phyloP scores from a whole-genome alignment of 2,113 vertebrate genomes.

The Eptesicus fuscus region DNA sequence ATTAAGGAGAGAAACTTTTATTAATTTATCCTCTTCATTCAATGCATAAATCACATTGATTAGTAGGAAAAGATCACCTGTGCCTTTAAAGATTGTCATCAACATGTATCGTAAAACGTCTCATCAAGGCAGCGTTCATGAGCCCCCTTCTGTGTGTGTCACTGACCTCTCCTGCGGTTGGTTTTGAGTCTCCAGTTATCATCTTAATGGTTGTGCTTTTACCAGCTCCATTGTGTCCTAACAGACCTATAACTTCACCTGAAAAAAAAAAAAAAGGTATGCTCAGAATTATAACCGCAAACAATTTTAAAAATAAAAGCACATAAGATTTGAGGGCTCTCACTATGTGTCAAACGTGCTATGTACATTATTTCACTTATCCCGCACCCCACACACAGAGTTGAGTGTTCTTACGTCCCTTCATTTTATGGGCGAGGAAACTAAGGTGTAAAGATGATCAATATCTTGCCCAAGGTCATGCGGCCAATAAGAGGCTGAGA shows the following conservation, averaged over 20 bases:
- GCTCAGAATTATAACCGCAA: neutral
- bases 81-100: neutral
- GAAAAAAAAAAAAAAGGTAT: conserved; percentile 34
- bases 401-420: neutral
- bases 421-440: neutral
- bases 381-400: neutral
- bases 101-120: neutral
- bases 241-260: conserved; percentile 94
- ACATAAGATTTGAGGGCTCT: neutral
- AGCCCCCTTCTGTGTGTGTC: fast-evolving
- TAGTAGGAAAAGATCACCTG: neutral
- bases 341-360: neutral
- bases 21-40: neutral
- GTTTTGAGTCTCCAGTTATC: conserved; percentile 89
- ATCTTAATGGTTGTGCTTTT: conserved; percentile 94
- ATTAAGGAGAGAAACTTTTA: neutral
- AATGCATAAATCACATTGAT: neutral
- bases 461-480: neutral
- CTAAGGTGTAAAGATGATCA: neutral
- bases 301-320: neutral
- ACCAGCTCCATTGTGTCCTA: conserved; percentile 95
- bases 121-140: fast-evolving
- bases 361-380: neutral
- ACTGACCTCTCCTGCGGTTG: conserved; percentile 90
- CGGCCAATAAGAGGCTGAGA: neutral